A percentile compares a stretch with the other conserved stretches of the same genome.
phyloP scores from a whole-genome alignment of 2,797 vertebrate species.

The Gymnopithys bicolor region DNA sequence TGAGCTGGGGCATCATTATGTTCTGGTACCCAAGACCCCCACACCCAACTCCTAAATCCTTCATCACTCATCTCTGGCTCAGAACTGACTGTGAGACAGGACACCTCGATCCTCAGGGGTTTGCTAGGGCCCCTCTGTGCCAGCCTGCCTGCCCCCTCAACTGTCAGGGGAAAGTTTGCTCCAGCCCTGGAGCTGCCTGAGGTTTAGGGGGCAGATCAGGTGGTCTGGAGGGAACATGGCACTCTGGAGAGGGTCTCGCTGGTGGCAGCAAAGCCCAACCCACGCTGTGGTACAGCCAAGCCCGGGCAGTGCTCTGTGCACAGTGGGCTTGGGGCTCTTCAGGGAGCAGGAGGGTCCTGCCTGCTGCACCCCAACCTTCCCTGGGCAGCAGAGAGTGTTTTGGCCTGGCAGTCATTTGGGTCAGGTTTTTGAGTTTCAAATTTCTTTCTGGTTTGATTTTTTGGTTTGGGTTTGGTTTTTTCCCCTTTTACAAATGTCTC shows the following conservation, averaged over 20 bases:
- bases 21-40: not conserved
- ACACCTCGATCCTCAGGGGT: accelerated
- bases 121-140: not conserved
- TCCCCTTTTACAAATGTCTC: slow-evolving; percentile 23
- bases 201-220: not conserved
- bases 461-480: not conserved
- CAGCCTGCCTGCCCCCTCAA: not conserved
- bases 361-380: not conserved
- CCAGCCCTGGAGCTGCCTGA: not conserved
- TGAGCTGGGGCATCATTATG: accelerated
- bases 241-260: not conserved
- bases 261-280: not conserved
- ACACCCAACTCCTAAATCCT: not conserved
- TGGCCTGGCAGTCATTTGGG: not conserved
- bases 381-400: not conserved
- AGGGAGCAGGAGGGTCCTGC: not conserved
- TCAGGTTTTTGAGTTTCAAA: not conserved
- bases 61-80: not conserved
- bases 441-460: not conserved
- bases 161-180: not conserved
- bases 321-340: not conserved
- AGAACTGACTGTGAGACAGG: not conserved
- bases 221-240: not conserved
- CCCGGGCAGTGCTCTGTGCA: not conserved
- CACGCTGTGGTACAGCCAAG: accelerated